phyloP scores from a whole-genome alignment of 2,113 vertebrate species.

The Charina bottae region DNA sequence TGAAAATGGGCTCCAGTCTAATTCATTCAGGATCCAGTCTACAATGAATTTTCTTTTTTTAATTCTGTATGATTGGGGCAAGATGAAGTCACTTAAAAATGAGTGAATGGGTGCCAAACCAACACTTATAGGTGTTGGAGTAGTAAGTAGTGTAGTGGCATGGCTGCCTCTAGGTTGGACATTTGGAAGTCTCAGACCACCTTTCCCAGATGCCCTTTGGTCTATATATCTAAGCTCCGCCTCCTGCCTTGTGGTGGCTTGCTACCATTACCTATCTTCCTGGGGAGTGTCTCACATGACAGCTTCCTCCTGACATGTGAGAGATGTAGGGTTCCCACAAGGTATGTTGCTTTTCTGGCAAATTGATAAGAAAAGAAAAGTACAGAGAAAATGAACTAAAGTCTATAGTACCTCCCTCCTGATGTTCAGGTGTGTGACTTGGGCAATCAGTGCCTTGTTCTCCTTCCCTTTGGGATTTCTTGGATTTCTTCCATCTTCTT shows the following conservation, averaged over 20 bases:
- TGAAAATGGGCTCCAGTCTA: too few species aligned
- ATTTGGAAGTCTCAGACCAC: neutral
- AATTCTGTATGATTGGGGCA: neutral
- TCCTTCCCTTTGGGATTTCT: neutral
- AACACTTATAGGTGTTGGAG: neutral
- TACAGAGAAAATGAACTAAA: neutral
- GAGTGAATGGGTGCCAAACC: neutral
- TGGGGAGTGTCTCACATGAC: neutral
- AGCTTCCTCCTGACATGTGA: neutral
- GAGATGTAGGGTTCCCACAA: neutral
- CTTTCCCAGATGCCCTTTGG: neutral
- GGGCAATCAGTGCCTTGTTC: neutral
- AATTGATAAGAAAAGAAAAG: neutral
- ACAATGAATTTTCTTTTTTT: neutral
- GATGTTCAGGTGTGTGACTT: neutral
- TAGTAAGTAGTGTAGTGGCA: neutral
- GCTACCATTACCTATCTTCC: neutral
- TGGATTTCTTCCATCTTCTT: neutral
- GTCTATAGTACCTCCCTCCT: neutral
- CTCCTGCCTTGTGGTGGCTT: neutral
- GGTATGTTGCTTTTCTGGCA: neutral
- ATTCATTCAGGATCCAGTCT: neutral
- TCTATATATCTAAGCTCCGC: neutral
- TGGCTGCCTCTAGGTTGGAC: neutral
- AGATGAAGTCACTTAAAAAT: neutral